Percentiles rank a stretch among this genome's conserved stretches.
phyloP scores from a whole-genome alignment of 2,797 vertebrate species.

The Chloroceryle inda region DNA sequence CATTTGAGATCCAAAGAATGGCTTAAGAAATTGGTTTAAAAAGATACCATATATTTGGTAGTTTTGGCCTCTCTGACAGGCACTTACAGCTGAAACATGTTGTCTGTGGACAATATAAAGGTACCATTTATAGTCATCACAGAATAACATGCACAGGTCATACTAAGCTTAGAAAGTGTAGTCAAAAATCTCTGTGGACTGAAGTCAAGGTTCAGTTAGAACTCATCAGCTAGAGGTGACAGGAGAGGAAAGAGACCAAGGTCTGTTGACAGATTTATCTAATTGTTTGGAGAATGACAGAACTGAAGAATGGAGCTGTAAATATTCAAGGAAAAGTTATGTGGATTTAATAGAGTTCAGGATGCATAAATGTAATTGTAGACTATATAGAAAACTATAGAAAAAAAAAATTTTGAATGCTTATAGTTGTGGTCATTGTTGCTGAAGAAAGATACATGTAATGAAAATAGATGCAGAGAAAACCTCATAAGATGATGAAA shows the following conservation, averaged over 20 bases:
- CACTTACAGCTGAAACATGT: slow-evolving; percentile 38
- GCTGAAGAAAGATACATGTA: neutral
- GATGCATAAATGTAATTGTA: neutral
- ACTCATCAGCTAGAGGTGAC: neutral
- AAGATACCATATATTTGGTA: slow-evolving; percentile 16
- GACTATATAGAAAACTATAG: neutral
- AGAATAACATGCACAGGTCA: neutral
- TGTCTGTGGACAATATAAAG: neutral
- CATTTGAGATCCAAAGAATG: neutral
- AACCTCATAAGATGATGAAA: neutral
- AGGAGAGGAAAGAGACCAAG: neutral
- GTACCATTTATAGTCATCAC: neutral
- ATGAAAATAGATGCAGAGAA: neutral
- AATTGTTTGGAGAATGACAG: neutral
- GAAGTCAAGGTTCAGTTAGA: neutral
- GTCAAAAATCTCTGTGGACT: neutral
- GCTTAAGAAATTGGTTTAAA: slow-evolving; percentile 13
- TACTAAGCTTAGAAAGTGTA: neutral
- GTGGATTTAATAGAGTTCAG: neutral
- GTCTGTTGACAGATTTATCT: neutral
- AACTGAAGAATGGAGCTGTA: neutral
- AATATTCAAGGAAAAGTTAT: neutral
- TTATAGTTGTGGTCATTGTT: neutral
- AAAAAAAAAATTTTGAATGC: neutral
- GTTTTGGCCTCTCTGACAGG: slow-evolving; percentile 16